phyloP scores from a whole-genome alignment of 2,888 invertebrate genomes.

The Zhengitettix transpicula region DNA sequence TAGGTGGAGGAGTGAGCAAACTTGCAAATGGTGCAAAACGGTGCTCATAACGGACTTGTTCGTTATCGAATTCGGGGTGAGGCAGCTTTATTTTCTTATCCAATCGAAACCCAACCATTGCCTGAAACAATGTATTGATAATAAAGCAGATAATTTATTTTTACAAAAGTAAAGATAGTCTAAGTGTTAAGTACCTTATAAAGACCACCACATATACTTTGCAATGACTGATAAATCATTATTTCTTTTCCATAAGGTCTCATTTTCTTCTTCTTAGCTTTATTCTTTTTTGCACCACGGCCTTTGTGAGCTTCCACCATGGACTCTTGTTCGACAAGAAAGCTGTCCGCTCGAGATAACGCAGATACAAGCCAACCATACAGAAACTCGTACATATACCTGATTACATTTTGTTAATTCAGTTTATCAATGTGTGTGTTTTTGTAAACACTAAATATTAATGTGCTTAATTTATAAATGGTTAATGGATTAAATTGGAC shows the following conservation, averaged over 20 bases:
- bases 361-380: conserved; percentile 90
- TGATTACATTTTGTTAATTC: conserved; percentile 18
- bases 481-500: conserved; percentile 12
- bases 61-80: conserved; percentile 77
- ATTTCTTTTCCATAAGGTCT: conserved; percentile 69
- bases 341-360: conserved; percentile 71
- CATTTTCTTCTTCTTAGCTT: conserved; percentile 43
- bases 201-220: conserved; percentile 88
- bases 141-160: too few species aligned
- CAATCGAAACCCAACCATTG: conserved; percentile 74
- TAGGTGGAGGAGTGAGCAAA: conserved; percentile 75
- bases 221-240: conserved; percentile 76
- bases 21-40: conserved; percentile 80
- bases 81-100: conserved; percentile 74
- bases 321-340: conserved; percentile 59
- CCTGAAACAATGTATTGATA: conserved; percentile 32
- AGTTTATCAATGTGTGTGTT: not conserved
- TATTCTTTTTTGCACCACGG: conserved; percentile 32
- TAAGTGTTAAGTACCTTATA: conserved; percentile 48
- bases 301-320: conserved; percentile 28
- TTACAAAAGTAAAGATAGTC: too few species aligned
- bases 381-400: conserved; percentile 86
- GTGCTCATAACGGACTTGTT: conserved; percentile 87
- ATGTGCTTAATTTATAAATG: too few species aligned
- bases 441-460: too few species aligned